Evolutionary conservation across 2,113 vertebrate genomes (phyloP), one percentile per base, ranked within the genome.

Genomic region (Nothobranchius furzeri): DNA sequence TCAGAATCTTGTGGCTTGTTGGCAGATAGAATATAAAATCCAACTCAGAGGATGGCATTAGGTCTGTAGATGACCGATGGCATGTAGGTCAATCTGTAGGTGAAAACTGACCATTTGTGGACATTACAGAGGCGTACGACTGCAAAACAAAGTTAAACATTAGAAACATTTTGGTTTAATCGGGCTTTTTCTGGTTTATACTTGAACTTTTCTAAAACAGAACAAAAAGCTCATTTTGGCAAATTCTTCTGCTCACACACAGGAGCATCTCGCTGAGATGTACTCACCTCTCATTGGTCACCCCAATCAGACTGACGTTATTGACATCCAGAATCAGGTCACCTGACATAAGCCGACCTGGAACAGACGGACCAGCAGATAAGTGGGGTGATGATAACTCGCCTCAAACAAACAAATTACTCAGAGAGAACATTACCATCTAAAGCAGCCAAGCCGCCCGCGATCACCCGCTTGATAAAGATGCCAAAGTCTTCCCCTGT

Each of bases 311-410:
- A 73, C 93, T 95, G 89, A 93, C 85, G 77, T 95, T 94, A 77
- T 95, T 96, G 79, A 95, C 95, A 47, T 96, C 93, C 85, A 96
- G 85, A 87, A 96, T 94, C 4, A 95, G 90, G 82, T 96, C 95
- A 0, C 95, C 95, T 70, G 94, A 83, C 81, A 90, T 92, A 74
- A 96, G 88, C 74, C 93, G 91, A 50, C 94, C 94, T 96, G 81
- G 20, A 79, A 81, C 68, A 78, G 51, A 70, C 43, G 56, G 52
- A 58, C 6, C 58, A 43, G 47, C 37, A 68, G 57, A 40, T 57
- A 25, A 49, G n/a, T 8, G n/a, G 7, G 49, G 60, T 9, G 40
- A 62, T 9, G 9, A 53, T 14, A 8, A 55, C 8, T 24, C 25
- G n/a, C n/a, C 7, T 9, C 9, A 7, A 30, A 24, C 12, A n/a